Percentiles rank a stretch among this genome's conserved stretches.
Evolutionary conservation across 2,797 vertebrate genomes (phyloP).

Genomic region (Takifugu rubripes): DNA sequence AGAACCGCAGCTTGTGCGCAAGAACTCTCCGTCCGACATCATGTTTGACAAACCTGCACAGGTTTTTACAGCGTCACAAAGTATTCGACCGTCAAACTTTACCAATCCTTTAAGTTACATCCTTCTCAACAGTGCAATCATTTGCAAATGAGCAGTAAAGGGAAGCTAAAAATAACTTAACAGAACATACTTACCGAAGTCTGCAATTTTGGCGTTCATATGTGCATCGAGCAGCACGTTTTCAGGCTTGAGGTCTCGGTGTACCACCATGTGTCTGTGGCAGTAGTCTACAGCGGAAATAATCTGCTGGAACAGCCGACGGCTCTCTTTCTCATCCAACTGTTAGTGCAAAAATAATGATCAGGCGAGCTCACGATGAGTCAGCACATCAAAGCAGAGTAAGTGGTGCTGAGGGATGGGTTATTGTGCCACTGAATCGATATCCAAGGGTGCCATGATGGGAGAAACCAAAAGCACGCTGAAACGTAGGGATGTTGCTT

Average conservation of each 20-base stretch:
- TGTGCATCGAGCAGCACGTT: slow-evolving; percentile 97
- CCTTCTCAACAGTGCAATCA: too few species aligned
- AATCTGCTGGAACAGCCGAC: slow-evolving; percentile 96
- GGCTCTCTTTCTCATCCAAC: slow-evolving; percentile 97
- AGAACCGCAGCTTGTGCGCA: slow-evolving; percentile 97
- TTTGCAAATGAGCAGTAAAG: too few species aligned
- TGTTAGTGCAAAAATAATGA: slow-evolving; percentile 59
- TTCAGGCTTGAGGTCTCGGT: slow-evolving; percentile 96
- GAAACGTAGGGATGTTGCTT: too few species aligned
- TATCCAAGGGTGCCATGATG: background rate
- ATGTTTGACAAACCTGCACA: slow-evolving; percentile 96
- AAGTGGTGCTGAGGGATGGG: background rate
- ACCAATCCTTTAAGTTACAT: too few species aligned
- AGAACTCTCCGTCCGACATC: slow-evolving; percentile 99
- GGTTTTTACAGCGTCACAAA: background rate
- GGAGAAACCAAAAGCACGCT: background rate
- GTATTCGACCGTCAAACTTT: too few species aligned
- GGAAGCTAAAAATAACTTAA: background rate
- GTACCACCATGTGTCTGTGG: slow-evolving; percentile 98
- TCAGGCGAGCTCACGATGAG: slow-evolving; percentile 44
- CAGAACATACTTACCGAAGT: slow-evolving; percentile 84
- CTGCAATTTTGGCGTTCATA: slow-evolving; percentile 99
- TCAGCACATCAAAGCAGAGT: slow-evolving; percentile 40
- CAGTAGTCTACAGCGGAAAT: slow-evolving; percentile 99
- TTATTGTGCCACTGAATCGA: slow-evolving; percentile 12